Evolutionary conservation across 2,113 vertebrate genomes (phyloP).

Genomic region (Bungarus multicinctus): DNA sequence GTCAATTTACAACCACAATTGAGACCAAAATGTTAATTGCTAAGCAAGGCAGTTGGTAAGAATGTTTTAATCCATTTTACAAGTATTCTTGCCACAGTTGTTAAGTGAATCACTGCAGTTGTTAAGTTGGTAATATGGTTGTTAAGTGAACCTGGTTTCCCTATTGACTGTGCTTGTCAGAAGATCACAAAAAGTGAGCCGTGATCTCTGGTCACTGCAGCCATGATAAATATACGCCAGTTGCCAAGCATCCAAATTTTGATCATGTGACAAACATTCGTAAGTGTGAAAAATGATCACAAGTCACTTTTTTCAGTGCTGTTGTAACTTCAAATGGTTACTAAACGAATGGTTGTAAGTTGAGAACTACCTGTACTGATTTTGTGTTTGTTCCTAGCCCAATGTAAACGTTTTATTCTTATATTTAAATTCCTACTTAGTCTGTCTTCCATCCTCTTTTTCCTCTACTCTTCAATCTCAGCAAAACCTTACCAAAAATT

Average conservation of each 20-base stretch:
- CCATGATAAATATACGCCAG: not conserved
- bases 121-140: not conserved
- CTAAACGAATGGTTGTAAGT: not conserved
- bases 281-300: not conserved
- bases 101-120: not conserved
- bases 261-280: not conserved
- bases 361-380: not conserved
- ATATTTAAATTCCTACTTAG: not conserved
- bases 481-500: not conserved
- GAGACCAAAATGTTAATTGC: too few relatives aligned
- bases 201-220: not conserved
- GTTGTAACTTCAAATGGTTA: not conserved
- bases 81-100: not conserved
- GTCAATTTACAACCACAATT: too few relatives aligned
- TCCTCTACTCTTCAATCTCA: not conserved
- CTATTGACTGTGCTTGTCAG: not conserved
- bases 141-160: not conserved
- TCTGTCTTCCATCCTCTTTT: not conserved
- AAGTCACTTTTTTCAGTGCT: too few relatives aligned
- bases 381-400: not conserved
- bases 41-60: too few relatives aligned
- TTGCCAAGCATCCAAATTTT: not conserved
- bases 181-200: not conserved
- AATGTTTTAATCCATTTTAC: too few relatives aligned
- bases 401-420: not conserved